These are phyloP conservation scores for Dromas ardeola DNA, from an alignment of 2,113 vertebrate species.

Conservation along the genomic window DNA sequence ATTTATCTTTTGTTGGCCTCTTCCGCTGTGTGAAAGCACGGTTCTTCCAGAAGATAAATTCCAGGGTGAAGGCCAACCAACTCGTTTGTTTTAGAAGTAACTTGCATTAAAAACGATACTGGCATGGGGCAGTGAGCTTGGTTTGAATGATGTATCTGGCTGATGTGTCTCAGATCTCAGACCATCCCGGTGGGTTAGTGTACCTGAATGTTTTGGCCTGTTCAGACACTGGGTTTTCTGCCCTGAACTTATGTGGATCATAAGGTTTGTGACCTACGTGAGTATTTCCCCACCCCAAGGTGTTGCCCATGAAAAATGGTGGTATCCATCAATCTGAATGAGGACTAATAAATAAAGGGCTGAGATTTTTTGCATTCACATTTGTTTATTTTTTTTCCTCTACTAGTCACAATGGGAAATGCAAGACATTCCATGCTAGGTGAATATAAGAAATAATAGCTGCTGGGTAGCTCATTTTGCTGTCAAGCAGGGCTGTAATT, in stretches of 20 bases:
- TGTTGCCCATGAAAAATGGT: neutral
- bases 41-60: neutral
- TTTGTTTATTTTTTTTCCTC: neutral
- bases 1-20: neutral
- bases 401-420: neutral
- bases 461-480: neutral
- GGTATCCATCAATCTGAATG: neutral
- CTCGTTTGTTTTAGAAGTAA: conserved; percentile 5
- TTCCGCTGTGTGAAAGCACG: neutral
- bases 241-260: neutral
- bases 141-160: neutral
- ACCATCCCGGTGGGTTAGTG: neutral
- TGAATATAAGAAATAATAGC: neutral
- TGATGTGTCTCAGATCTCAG: neutral
- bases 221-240: neutral
- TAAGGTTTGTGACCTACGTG: neutral
- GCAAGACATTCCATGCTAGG: neutral
- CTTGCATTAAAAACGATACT: neutral
- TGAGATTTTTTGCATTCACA: neutral
- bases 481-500: neutral
- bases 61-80: conserved; percentile 20
- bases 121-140: neutral
- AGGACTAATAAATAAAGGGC: neutral
- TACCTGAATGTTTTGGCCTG: neutral
- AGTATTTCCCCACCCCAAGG: neutral